phyloP scores from a whole-genome alignment of 2,888 invertebrate genomes.

The Melanostoma mellinum region DNA sequence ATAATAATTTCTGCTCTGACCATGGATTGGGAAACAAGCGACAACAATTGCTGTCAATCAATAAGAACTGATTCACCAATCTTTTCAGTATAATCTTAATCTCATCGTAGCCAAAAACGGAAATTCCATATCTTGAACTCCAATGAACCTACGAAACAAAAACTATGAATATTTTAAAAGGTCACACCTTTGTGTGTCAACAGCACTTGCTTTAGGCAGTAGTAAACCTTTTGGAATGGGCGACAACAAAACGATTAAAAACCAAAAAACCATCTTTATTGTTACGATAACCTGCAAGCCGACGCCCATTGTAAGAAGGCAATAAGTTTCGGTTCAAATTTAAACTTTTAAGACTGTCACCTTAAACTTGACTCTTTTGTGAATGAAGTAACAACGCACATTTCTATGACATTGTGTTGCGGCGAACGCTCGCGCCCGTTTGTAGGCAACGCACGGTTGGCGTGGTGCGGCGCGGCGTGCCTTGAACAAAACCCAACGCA shows the following conservation, averaged over 20 bases:
- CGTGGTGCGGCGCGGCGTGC: background rate
- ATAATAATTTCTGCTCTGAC: no score
- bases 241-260: background rate
- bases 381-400: background rate
- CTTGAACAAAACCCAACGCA: no score
- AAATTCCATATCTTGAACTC: conserved; percentile 47
- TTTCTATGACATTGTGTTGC: conserved; percentile 28
- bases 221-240: conserved; percentile 17
- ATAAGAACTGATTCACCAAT: conserved; percentile 2
- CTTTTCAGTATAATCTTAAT: background rate
- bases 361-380: conserved; percentile 67
- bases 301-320: background rate
- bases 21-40: no score
- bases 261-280: conserved; percentile 25
- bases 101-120: conserved; percentile 11
- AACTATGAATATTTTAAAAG: conserved; percentile 9
- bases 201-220: conserved; percentile 57
- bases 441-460: background rate
- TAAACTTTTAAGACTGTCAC: conserved; percentile 40
- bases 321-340: background rate
- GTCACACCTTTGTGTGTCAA: conserved; percentile 53
- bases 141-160: conserved; percentile 54
- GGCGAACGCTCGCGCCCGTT: conserved; percentile 5
- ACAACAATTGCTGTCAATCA: background rate
- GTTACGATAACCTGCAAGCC: no score